phyloP scores from a whole-genome alignment of 2,113 vertebrate genomes.

The Sceloporus undulatus region DNA sequence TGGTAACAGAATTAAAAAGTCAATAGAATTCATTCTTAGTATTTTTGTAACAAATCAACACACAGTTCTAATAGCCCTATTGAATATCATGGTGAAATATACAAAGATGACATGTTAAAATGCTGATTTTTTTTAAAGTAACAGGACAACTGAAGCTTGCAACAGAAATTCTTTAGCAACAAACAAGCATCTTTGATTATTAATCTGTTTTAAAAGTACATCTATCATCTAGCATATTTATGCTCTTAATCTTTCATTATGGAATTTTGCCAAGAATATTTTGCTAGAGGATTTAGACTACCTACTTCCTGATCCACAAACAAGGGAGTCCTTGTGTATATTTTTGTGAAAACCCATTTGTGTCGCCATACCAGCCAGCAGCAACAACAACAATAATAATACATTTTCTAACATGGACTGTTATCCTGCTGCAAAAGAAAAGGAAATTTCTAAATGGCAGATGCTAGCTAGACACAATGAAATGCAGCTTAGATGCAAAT shows the following conservation, averaged over 20 bases:
- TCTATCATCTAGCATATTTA: not conserved
- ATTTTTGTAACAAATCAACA: constrained; percentile 49
- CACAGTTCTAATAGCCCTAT: constrained; percentile 17
- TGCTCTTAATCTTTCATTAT: not conserved
- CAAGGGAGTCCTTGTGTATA: constrained; percentile 12
- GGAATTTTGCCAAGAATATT: constrained; percentile 30
- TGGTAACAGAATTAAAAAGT: constrained; percentile 16
- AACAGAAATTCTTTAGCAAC: not conserved
- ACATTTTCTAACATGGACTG: constrained; percentile 24
- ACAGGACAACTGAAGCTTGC: not conserved
- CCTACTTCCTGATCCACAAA: constrained; percentile 21
- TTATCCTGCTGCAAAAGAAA: constrained; percentile 36
- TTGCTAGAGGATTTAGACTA: rapidly evolving
- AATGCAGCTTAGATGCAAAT: constrained; percentile 32
- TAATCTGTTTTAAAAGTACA: not conserved
- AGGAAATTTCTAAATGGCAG: constrained; percentile 44
- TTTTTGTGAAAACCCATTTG: not conserved
- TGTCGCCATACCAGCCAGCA: not conserved
- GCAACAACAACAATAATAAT: not conserved
- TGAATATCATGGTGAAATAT: constrained; percentile 43
- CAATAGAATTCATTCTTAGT: constrained; percentile 6
- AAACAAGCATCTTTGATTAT: not conserved
- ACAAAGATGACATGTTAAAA: constrained; percentile 35
- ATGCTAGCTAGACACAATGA: constrained; percentile 39
- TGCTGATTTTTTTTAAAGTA: constrained; percentile 8